These are phyloP conservation scores for Actinostola sp. DNA, from an alignment of 92 coral and sea anemone genomes.

Conservation along the genomic window DNA sequence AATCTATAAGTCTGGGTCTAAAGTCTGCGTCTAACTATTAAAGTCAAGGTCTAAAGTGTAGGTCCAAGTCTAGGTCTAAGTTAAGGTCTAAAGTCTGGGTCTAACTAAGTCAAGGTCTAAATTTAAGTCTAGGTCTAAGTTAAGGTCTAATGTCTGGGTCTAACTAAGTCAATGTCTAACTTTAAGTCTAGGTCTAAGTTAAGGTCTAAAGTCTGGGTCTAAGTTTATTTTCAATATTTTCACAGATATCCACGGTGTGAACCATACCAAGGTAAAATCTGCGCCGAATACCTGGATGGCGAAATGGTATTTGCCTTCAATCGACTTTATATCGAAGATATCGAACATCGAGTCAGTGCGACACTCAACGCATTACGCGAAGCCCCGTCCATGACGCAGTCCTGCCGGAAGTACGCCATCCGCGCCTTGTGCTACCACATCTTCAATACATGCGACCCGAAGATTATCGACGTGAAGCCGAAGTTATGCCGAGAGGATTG, in stretches of 20 bases:
- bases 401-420: constrained; percentile 77
- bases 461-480: constrained; percentile 44
- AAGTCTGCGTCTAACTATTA: too few species aligned
- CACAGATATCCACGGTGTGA: constrained; percentile 70
- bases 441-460: constrained; percentile 76
- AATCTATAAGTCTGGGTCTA: too few species aligned
- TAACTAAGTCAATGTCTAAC: too few species aligned
- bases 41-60: too few species aligned
- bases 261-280: constrained; percentile 66
- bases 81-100: too few species aligned
- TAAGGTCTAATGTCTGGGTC: too few species aligned
- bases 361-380: constrained; percentile 38
- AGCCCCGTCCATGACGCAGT: constrained; percentile 34
- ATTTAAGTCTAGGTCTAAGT: too few species aligned
- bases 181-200: too few species aligned
- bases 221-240: too few species aligned
- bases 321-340: constrained; percentile 34
- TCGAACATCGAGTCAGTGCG: constrained; percentile 44
- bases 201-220: too few species aligned
- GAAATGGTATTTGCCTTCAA: constrained; percentile 57
- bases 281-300: constrained; percentile 65
- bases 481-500: constrained; percentile 90
- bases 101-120: too few species aligned
- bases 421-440: constrained; percentile 87
- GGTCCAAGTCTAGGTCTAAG: too few species aligned